phyloP scores from a whole-genome alignment of 2,797 vertebrate species.

The Hippocampus kuda region DNA sequence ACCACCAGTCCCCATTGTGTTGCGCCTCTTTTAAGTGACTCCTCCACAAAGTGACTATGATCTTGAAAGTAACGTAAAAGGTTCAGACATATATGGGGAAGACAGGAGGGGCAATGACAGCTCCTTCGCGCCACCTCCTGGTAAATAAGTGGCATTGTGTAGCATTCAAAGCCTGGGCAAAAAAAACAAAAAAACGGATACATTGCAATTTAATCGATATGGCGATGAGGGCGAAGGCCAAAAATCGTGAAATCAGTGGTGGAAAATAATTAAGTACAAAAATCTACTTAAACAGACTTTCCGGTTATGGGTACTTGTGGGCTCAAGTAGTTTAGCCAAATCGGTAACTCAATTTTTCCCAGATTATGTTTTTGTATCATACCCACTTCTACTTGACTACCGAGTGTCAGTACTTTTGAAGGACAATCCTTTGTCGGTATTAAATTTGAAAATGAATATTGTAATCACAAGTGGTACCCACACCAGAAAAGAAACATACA shows the following conservation, averaged over 20 bases:
- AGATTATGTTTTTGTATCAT: background rate
- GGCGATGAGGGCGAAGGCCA: background rate
- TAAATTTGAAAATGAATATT: background rate
- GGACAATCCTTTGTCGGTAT: background rate
- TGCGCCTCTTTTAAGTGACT: conserved; percentile 21
- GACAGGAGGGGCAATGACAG: background rate
- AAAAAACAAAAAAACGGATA: background rate
- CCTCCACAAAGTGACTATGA: conserved; percentile 29
- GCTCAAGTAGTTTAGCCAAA: background rate
- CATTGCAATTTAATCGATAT: background rate
- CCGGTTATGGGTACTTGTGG: background rate
- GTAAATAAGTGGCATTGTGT: conserved; percentile 9
- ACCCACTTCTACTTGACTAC: no score
- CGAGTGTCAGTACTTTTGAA: background rate
- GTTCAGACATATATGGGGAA: conserved; percentile 22
- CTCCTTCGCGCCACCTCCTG: conserved; percentile 47
- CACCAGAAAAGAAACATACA: background rate
- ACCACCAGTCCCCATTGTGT: conserved; percentile 33
- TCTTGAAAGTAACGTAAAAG: conserved; percentile 13
- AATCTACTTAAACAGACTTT: no score
- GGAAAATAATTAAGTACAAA: no score
- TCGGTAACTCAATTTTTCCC: no score
- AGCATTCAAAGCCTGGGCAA: conserved; percentile 5
- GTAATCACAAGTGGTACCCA: no score
- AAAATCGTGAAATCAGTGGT: no score